Evolutionary conservation across 2,888 invertebrate genomes (phyloP), one percentile per base, ranked within the genome.

Genomic region (Mermis nigrescens): DNA sequence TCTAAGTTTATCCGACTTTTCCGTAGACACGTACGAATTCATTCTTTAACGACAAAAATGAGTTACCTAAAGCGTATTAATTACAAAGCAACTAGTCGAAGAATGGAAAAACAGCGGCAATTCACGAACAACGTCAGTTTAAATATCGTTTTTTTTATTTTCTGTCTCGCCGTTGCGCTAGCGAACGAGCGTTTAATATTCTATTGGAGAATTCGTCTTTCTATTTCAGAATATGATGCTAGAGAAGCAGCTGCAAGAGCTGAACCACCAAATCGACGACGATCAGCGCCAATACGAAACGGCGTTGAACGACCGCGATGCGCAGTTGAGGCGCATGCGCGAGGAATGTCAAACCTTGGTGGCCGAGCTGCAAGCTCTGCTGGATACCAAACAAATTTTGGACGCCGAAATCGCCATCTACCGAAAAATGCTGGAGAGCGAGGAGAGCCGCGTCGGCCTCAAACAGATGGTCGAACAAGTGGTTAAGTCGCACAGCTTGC

Each of bases 361-460:
- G 70, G 66, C 46, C 26, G 66, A 68, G 53, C 55, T 67, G 57
- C 63, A 74, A 62, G 69, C 71, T 69, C 64, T 77, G 57, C 72
- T 76, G 68, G 77, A 77, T 66, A 76, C 75, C 66, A 78, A 78
- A 65, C 74, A 78, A 61, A 76, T 76, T 24, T 69, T 78, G 60
- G 78, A 78, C 69, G 74, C 78, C 59, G 78, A 78, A 68, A 78
- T 78, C 63, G 76, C 77, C 63, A 78, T 78, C 63, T 78, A 79
- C 73, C 70, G 78, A 62, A 78, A 77, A 66, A 73, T 79, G 68
- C 69, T 78, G 65, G 78, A 78, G 67, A 75, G 76, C 57, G 78
- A 78, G 65, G 78, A 79, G 69, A 76, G 72, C 69, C 73, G 77
- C 15, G 68, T 68, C 28, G 71, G 71, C 7, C 66, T 71, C 54